Conservation (phyloP, 1,140 invertebrate species). For the Trachymyrmex septentrionalis region DNA sequence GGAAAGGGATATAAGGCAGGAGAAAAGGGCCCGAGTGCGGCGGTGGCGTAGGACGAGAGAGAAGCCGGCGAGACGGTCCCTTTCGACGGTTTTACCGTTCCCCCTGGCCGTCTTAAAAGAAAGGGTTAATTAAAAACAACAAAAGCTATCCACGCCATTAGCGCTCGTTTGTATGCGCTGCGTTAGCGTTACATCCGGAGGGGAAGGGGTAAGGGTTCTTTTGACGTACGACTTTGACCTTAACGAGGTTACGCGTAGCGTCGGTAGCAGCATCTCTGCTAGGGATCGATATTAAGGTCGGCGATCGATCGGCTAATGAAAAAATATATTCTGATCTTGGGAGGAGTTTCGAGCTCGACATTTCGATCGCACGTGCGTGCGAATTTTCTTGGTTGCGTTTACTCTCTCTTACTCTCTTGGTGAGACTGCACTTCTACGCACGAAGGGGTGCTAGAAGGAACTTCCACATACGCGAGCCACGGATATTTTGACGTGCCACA, state of each 20-base stretch:
- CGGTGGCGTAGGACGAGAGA: slow-evolving; percentile 55
- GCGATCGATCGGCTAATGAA: slow-evolving; percentile 14
- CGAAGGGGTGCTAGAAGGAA: background rate
- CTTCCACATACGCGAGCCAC: slow-evolving; percentile 63
- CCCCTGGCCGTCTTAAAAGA: slow-evolving; percentile 84
- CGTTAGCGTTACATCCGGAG: slow-evolving; percentile 82
- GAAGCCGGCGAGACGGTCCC: slow-evolving; percentile 71
- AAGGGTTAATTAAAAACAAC: slow-evolving; percentile 88
- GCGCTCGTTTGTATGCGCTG: slow-evolving; percentile 86
- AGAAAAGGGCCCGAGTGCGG: slow-evolving; percentile 39
- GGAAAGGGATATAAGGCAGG: slow-evolving; percentile 59
- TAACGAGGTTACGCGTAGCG: slow-evolving; percentile 76
- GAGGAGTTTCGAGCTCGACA: background rate
- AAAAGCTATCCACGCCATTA: slow-evolving; percentile 86
- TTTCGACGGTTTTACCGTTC: slow-evolving; percentile 78
- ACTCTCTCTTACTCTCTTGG: background rate
- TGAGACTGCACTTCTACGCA: slow-evolving; percentile 44
- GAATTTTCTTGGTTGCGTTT: slow-evolving; percentile 14
- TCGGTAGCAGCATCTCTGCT: slow-evolving; percentile 4
- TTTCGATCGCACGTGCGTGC: background rate
- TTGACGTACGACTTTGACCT: slow-evolving; percentile 67
- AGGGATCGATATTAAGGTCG: slow-evolving; percentile 26
- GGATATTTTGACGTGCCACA: slow-evolving; percentile 66
- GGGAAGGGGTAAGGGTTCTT: slow-evolving; percentile 60
- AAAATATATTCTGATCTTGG: background rate